Evolutionary conservation across 2,113 vertebrate genomes (phyloP).

Genomic region (Macheiramphus alcinus): DNA sequence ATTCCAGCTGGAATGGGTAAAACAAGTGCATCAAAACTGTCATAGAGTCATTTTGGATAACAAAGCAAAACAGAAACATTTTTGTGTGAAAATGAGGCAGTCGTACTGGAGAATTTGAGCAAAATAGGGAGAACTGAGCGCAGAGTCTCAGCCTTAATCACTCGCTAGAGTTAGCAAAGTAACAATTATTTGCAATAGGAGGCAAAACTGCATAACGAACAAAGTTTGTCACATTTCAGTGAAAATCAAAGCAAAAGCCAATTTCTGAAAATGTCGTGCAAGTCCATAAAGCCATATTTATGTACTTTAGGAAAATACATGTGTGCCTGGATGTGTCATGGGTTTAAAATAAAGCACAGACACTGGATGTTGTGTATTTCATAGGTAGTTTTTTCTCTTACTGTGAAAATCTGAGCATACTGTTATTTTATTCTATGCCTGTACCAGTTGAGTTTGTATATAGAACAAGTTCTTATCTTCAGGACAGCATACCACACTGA

Average conservation of each 20-base stretch:
- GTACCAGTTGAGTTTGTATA: background rate
- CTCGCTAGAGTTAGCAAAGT: background rate
- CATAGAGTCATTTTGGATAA: background rate
- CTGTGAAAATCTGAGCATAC: background rate
- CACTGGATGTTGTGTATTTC: background rate
- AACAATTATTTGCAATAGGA: constrained; percentile 15
- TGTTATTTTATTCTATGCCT: background rate
- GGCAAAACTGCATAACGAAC: background rate
- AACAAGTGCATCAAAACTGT: background rate
- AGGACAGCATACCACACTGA: rapidly evolving
- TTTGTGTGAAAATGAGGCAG: background rate
- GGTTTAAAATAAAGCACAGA: background rate
- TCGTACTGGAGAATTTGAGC: background rate
- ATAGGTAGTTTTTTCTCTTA: background rate
- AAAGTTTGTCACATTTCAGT: constrained; percentile 9
- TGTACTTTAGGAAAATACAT: background rate
- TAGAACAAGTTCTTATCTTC: background rate
- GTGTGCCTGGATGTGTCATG: background rate
- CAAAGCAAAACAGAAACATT: background rate
- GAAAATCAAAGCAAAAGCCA: constrained; percentile 19
- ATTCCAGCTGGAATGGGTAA: background rate
- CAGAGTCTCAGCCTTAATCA: background rate
- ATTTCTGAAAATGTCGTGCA: background rate
- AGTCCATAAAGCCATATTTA: background rate
- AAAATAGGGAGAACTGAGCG: background rate